Evolutionary conservation across 2,797 vertebrate genomes (phyloP), one percentile per base, ranked within the genome.

Genomic region (Sebastes vulpes): DNA sequence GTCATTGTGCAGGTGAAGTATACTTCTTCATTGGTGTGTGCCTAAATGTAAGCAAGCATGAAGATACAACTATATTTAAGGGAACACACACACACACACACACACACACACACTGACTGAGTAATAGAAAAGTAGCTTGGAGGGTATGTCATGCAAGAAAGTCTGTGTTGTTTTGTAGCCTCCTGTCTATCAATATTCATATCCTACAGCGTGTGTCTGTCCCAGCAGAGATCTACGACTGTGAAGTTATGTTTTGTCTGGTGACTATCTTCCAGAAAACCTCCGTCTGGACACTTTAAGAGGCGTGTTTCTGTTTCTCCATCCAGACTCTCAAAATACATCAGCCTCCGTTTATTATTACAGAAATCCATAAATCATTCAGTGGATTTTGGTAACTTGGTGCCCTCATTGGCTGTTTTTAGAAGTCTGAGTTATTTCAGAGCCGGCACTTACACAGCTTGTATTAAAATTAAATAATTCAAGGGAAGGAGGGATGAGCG

Each of bases 391-490:
- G 72, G 89, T 94, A 90, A 86, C 88, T 93, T 70, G 68, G 79
- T 89, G 81, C 66, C 86, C 92, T 91, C 81, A 28, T 76, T 85
- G 78, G 85, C 92, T 91, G 72, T 87, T 94, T 94, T 94, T 93
- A 94, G 92, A 91, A 79, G 84, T 56, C 56, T 65, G 66, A 89
- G 90, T 93, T 95, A 95, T 95, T 95, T 95, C 75, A 75, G 91
- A 80, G 65, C 32, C 83, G 52, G 68, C 76, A 77, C 84, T 93
- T 88, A 87, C 84, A 70, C 81, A 82, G 83, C 71, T 81, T 73
- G 75, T 90, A 85, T 92, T 87, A 83, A 89, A 83, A 75, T 79
- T 94, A 85, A 95, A 94, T 96, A 81, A 93, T 95, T 95, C 74
- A 94, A 74, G 58, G 50, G 25, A 84, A 58, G 42, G 25, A 75